These are phyloP conservation scores for Luffia ferchaultella DNA, from an alignment of 2,888 invertebrate species.

Conservation along the genomic window DNA sequence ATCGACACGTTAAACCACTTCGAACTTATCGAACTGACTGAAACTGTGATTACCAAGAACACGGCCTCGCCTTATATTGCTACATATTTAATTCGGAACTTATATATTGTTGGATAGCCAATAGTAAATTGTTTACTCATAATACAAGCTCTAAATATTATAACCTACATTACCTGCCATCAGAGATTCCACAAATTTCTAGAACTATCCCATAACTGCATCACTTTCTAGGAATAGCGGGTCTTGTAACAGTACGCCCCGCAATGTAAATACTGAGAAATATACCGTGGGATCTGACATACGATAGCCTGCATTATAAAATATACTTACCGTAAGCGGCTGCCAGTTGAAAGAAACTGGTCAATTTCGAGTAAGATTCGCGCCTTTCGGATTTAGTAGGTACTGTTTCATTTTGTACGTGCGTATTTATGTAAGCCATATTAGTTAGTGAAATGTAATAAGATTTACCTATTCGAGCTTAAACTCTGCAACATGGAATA, in stretches of 20 bases:
- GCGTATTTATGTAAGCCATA: neutral
- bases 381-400: neutral
- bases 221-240: neutral
- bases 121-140: too few species aligned
- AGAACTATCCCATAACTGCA: neutral
- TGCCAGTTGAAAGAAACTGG: too few species aligned
- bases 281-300: neutral
- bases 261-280: neutral
- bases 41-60: neutral
- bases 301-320: neutral
- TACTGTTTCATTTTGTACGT: neutral
- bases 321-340: too few species aligned
- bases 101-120: neutral
- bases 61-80: neutral
- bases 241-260: neutral
- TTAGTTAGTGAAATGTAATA: neutral
- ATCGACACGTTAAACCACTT: neutral
- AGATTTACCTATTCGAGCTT: neutral
- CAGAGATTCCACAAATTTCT: neutral
- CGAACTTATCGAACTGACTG: neutral
- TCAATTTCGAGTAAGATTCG: neutral
- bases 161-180: too few species aligned
- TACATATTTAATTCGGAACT: neutral
- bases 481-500: neutral
- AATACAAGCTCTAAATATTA: too few species aligned